Base-by-base conservation (phyloP, 1,140 invertebrate genomes). In the Drosophila ananassae region DNA sequence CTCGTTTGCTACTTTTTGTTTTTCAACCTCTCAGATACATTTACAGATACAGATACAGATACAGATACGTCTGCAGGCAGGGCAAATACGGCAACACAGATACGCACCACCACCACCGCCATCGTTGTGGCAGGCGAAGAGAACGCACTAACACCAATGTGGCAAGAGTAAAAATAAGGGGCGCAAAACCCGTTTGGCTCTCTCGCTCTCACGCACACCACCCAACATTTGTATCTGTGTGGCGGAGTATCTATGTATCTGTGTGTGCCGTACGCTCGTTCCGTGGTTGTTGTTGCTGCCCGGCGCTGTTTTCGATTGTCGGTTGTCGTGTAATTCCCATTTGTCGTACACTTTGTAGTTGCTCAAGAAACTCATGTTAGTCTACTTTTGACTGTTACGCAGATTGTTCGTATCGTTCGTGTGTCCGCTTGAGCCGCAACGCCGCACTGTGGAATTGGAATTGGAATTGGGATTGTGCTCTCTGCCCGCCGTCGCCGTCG, bases 331-430 rank as follows among this genome's bases (percentile, higher is more conserved):
- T 91, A 91, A 91, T 91, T 91, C 90, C 90, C 90, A 91, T 91
- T 91, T 91, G 90, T 91, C 87, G 90, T 91, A 91, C 90, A 90
- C 87, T 91, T 91, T 91, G 90, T 91, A 91, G 79, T 91, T 91
- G 90, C 90, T 90, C 90, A 91, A 91, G 83, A 90, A 91, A 91
- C 83, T 91, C 89, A 89, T 91, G 90, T 91, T 91, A 91, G 90
- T 91, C 90, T 91, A 91, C 90, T 91, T 91, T 91, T 91, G 90
- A 90, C 90, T 91, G 90, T 91, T 91, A 90, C 89, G 90, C 90
- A 90, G 90, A 89, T 91, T 91, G 90, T 91, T 91, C 81, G 89
- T 81, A 85, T 82, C 67, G 60, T 67, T 77, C 74, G 79, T 73
- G 66, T 68, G 69, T 58, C 54, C 53, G 73, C 51, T 34, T 51